Percentiles rank a stretch among this genome's conserved stretches.
phyloP scores from a whole-genome alignment of 2,113 vertebrate species.

The Formicarius rufipectus region DNA sequence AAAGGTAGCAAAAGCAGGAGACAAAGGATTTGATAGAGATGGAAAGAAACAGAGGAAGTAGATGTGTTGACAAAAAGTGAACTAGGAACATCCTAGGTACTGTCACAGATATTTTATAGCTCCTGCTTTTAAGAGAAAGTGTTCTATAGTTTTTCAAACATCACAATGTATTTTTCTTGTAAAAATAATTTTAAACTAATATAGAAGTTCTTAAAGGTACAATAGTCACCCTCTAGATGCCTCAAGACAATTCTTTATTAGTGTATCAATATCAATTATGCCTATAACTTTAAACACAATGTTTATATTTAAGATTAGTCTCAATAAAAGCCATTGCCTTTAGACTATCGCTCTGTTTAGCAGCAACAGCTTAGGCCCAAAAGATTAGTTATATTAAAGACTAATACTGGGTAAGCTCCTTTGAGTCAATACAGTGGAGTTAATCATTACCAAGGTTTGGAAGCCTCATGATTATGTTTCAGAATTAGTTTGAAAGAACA shows the following conservation, averaged over 20 bases:
- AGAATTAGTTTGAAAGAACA: constrained; percentile 60
- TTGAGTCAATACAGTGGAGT: constrained; percentile 45
- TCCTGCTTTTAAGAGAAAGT: background rate
- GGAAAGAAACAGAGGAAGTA: background rate
- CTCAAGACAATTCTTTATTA: background rate
- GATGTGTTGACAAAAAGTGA: background rate
- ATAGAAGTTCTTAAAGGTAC: background rate
- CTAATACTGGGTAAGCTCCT: constrained; percentile 24
- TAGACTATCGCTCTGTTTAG: background rate
- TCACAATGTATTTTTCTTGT: background rate
- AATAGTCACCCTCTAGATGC: background rate
- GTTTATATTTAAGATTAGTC: constrained; percentile 25
- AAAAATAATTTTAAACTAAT: background rate
- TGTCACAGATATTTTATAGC: background rate
- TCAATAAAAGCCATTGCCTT: constrained; percentile 11
- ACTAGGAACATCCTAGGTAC: background rate
- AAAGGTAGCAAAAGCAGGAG: background rate
- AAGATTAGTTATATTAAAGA: constrained; percentile 55
- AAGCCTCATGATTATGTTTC: constrained; percentile 38
- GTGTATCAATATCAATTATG: background rate
- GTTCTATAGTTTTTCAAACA: background rate
- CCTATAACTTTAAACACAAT: background rate
- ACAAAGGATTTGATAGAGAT: background rate
- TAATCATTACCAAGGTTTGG: constrained; percentile 58
- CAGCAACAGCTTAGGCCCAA: constrained; percentile 25